These are phyloP conservation scores for Psix sp. DNA, from an alignment of 1,140 invertebrate species.

Conservation along the genomic window DNA sequence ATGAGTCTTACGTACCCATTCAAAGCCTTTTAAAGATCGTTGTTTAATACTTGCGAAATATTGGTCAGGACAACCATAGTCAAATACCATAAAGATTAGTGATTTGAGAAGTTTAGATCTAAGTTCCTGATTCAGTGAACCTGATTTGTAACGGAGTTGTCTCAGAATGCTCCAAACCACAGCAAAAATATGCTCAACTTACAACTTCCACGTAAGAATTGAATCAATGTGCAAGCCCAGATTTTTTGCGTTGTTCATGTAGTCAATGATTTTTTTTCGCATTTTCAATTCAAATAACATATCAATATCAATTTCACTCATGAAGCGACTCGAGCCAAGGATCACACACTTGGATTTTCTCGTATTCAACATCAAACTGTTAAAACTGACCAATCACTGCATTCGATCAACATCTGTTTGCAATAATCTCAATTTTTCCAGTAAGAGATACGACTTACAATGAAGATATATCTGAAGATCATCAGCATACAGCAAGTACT, in stretches of 20 bases:
- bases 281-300: background rate
- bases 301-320: background rate
- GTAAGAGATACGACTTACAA: background rate
- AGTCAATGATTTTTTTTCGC: background rate
- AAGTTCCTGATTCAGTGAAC: too few species aligned
- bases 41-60: too few species aligned
- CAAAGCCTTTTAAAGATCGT: too few species aligned
- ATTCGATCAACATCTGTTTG: background rate
- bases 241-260: conserved; percentile 3
- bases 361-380: background rate
- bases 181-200: background rate
- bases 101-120: too few species aligned
- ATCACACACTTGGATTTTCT: background rate
- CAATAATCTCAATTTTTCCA: background rate
- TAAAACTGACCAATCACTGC: background rate
- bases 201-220: background rate
- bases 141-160: background rate
- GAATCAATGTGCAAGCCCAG: background rate
- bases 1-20: too few species aligned
- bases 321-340: background rate
- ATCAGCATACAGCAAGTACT: background rate
- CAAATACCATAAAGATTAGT: too few species aligned
- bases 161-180: too few species aligned
- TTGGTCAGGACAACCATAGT: too few species aligned
- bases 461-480: background rate